phyloP scores from a whole-genome alignment of 1,140 invertebrate genomes.

The Lordiphosa clarofinis region DNA sequence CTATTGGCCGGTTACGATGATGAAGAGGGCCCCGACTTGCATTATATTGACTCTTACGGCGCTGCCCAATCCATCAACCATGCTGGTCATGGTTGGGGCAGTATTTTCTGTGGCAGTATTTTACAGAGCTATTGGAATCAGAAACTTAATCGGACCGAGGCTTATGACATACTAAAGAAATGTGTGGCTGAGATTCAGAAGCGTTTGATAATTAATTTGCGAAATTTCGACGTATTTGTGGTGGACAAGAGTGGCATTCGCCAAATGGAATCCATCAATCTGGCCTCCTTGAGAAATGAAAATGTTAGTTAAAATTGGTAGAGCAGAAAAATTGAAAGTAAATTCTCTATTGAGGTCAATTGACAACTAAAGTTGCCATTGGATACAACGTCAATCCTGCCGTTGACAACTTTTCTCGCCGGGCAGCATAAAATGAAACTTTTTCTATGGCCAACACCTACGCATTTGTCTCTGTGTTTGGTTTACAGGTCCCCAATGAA shows the following conservation, averaged over 20 bases:
- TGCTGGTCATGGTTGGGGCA: slow-evolving; percentile 96
- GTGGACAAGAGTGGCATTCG: slow-evolving; percentile 92
- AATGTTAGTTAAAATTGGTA: slow-evolving; percentile 13
- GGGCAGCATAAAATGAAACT: slow-evolving; percentile 18
- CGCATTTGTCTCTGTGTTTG: slow-evolving; percentile 25
- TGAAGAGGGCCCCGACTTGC: slow-evolving; percentile 85
- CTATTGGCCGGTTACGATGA: slow-evolving; percentile 84
- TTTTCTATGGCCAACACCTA: slow-evolving; percentile 30
- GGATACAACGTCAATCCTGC: slow-evolving; percentile 13
- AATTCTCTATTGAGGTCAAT: slow-evolving; percentile 4
- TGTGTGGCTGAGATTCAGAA: slow-evolving; percentile 95
- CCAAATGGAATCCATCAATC: slow-evolving; percentile 84
- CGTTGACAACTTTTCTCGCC: not conserved
- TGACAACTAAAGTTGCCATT: slow-evolving; percentile 17
- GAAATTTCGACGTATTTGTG: slow-evolving; percentile 93
- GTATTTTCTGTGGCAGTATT: slow-evolving; percentile 93
- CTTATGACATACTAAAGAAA: slow-evolving; percentile 89
- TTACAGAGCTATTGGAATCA: slow-evolving; percentile 93
- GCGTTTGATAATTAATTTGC: slow-evolving; percentile 93
- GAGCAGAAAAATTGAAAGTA: not conserved
- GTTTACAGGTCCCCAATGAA: slow-evolving; percentile 23
- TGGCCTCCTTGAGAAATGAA: slow-evolving; percentile 35
- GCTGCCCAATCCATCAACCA: slow-evolving; percentile 91
- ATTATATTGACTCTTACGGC: slow-evolving; percentile 96
- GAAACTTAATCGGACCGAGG: slow-evolving; percentile 89